phyloP scores from a whole-genome alignment of 2,113 vertebrate genomes.

The Microtus richardsoni region DNA sequence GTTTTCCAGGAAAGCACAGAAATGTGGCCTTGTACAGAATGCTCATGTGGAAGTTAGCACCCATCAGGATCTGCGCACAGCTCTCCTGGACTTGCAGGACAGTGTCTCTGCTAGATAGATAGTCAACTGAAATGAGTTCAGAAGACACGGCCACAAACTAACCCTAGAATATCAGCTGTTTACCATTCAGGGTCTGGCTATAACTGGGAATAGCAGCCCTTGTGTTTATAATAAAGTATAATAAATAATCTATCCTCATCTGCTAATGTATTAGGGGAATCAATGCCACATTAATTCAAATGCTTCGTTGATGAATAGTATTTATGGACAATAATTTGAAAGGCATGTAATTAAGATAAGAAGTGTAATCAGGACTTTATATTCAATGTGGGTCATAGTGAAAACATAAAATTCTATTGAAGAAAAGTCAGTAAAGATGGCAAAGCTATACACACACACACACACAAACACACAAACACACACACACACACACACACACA shows the following conservation, averaged over 20 bases:
- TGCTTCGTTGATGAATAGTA: neutral
- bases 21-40: constrained; percentile 19
- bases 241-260: constrained; percentile 1
- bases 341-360: neutral
- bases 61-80: neutral
- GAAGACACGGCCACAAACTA: neutral
- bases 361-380: neutral
- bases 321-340: constrained; percentile 36
- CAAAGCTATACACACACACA: neutral
- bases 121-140: constrained; percentile 30
- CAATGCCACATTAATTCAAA: constrained; percentile 29
- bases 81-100: neutral
- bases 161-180: constrained; percentile 15
- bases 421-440: neutral
- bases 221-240: constrained; percentile 36
- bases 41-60: neutral
- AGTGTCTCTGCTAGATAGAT: neutral
- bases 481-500: neutral
- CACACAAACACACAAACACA: neutral
- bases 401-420: neutral
- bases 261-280: neutral
- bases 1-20: constrained; percentile 23
- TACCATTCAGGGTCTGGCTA: constrained; percentile 36
- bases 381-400: neutral
- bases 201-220: neutral